Evolutionary conservation across 2,113 vertebrate genomes (phyloP).

Genomic region (Lampris incognitus): DNA sequence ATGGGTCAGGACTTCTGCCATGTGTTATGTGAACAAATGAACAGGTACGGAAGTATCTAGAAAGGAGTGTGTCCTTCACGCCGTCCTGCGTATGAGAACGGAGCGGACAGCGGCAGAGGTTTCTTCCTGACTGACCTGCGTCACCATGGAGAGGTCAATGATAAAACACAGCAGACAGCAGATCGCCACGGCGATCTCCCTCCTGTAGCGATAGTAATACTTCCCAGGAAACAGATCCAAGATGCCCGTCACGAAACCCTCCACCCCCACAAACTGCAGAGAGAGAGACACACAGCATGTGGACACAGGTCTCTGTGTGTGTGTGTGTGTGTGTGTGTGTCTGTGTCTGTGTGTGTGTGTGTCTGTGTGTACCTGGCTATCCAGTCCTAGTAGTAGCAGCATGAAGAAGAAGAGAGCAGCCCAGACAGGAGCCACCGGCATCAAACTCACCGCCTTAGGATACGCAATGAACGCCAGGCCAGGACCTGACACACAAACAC

Average conservation of each 20-base stretch:
- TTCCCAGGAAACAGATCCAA: slow-evolving; percentile 82
- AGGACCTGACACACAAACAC: slow-evolving; percentile 72
- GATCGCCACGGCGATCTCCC: slow-evolving; percentile 82
- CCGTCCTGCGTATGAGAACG: neutral
- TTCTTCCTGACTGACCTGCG: slow-evolving; percentile 78
- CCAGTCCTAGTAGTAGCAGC: slow-evolving; percentile 84
- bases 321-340: slow-evolving; percentile 8
- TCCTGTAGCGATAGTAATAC: slow-evolving; percentile 76
- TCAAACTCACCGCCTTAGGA: slow-evolving; percentile 84
- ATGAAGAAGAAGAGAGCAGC: slow-evolving; percentile 87
- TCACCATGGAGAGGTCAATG: slow-evolving; percentile 88
- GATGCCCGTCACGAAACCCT: slow-evolving; percentile 86
- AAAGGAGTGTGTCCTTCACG: too few species aligned
- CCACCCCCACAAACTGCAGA: slow-evolving; percentile 85
- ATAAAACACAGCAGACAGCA: slow-evolving; percentile 83
- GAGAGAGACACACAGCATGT: neutral
- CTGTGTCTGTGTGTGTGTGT: slow-evolving; percentile 6
- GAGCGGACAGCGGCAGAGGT: neutral
- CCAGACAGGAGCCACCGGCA: slow-evolving; percentile 86
- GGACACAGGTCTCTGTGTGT: neutral
- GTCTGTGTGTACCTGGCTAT: slow-evolving; percentile 81
- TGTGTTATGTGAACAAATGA: too few species aligned
- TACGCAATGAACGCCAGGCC: slow-evolving; percentile 87
- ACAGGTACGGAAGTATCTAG: too few species aligned
- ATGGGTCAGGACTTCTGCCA: too few species aligned